Evolutionary conservation across 2,888 invertebrate genomes (phyloP).

Genomic region (Hedychridium roseum): DNA sequence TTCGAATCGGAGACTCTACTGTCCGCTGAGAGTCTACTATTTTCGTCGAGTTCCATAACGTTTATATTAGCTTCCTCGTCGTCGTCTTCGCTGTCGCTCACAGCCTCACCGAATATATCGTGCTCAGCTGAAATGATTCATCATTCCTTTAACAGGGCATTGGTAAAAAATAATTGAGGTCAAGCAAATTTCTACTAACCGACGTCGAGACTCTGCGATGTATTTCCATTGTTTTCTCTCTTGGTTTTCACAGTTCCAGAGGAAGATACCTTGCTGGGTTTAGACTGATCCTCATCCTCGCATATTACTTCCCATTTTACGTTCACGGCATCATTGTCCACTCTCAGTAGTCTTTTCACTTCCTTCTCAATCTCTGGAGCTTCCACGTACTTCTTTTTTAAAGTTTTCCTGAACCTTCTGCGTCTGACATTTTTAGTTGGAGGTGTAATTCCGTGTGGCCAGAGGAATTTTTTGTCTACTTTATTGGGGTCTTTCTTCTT

Average conservation of each 20-base stretch:
- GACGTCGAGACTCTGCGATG: slow-evolving; percentile 63
- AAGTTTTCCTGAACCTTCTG: slow-evolving; percentile 90
- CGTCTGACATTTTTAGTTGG: slow-evolving; percentile 95
- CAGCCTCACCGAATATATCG: slow-evolving; percentile 92
- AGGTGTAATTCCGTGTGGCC: slow-evolving; percentile 95
- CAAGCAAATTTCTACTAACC: slow-evolving; percentile 48
- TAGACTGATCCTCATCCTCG: slow-evolving; percentile 80
- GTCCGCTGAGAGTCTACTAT: slow-evolving; percentile 77
- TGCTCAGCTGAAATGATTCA: slow-evolving; percentile 70
- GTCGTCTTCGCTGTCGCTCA: slow-evolving; percentile 90
- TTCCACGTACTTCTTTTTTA: slow-evolving; percentile 96
- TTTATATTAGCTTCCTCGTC: slow-evolving; percentile 75
- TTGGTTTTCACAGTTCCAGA: slow-evolving; percentile 58
- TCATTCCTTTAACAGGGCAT: neutral
- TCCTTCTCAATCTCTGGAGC: slow-evolving; percentile 98
- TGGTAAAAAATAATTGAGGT: neutral
- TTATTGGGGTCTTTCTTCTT: slow-evolving; percentile 86
- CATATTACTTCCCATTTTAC: slow-evolving; percentile 90
- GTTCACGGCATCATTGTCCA: slow-evolving; percentile 91
- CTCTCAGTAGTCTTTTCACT: slow-evolving; percentile 88
- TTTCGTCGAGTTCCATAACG: slow-evolving; percentile 81
- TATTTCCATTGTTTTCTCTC: slow-evolving; percentile 56
- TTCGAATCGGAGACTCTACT: slow-evolving; percentile 77
- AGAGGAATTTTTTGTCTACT: slow-evolving; percentile 91
- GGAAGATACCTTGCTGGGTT: slow-evolving; percentile 59